Evolutionary conservation across 2,888 invertebrate species (phyloP).

Genomic region (Hanleya hanleyi): DNA sequence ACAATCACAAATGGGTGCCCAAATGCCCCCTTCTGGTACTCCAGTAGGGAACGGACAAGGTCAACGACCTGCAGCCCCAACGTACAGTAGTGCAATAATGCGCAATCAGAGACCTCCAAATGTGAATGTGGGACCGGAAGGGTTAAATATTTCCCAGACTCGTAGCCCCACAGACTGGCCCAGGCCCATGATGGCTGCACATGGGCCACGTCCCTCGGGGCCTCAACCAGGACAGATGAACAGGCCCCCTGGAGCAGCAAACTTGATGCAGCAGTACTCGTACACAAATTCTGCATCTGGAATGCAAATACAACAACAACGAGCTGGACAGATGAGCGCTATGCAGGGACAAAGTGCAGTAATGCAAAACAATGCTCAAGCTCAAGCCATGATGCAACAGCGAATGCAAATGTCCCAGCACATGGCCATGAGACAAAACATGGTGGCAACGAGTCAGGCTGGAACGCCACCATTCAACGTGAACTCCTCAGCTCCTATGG

Average conservation of each 20-base stretch:
- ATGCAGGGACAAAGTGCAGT: constrained; percentile 44
- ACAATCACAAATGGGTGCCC: constrained; percentile 53
- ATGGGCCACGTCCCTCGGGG: constrained; percentile 27
- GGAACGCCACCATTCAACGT: constrained; percentile 12
- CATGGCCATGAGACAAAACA: constrained; percentile 39
- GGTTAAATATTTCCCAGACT: constrained; percentile 73
- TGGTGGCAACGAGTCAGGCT: constrained; percentile 16
- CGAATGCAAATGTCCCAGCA: constrained; percentile 74
- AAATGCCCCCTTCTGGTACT: constrained; percentile 30
- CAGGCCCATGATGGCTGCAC: constrained; percentile 76
- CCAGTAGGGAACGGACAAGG: background rate
- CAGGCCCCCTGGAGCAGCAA: background rate
- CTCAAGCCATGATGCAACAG: constrained; percentile 59
- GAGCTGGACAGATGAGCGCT: constrained; percentile 12
- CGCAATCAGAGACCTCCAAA: constrained; percentile 78
- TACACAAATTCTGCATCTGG: constrained; percentile 43
- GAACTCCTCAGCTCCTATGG: constrained; percentile 12
- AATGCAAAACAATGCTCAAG: constrained; percentile 46
- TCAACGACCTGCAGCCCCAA: constrained; percentile 30
- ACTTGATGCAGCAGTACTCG: constrained; percentile 74
- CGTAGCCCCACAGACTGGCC: constrained; percentile 76
- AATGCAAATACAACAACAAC: constrained; percentile 56
- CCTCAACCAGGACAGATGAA: constrained; percentile 5
- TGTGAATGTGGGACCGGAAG: constrained; percentile 78
- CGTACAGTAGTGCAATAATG: constrained; percentile 70